Base-by-base conservation (phyloP, 1,140 invertebrate genomes). In the Drosophila littoralis region DNA sequence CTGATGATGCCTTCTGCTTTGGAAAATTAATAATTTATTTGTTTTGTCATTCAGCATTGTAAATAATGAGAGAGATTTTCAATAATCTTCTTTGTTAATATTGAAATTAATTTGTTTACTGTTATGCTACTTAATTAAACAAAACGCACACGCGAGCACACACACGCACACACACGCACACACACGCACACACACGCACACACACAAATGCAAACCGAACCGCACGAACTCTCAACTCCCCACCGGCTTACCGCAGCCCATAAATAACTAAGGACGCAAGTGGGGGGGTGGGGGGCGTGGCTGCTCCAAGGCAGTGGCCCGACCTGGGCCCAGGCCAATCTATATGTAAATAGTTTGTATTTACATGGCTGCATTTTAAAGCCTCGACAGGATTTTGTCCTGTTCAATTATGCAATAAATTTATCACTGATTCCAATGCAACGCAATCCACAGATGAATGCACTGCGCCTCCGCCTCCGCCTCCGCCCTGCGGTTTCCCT, bases 81-180 rank as follows among this genome's bases (percentile, higher is more conserved):
- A 89, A 89, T 89, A 89, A 89, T 90, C 84, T 89, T 89, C 84
- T 89, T 89, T 89, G 84, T 89, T 89, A 89, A 89, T 89, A 89
- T 89, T 89, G 85, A 89, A 89, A 89, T 89, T 89, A 89, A 89
- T 89, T 89, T 89, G 84, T 89, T 89, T 89, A 84, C 84, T 84
- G 85, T 90, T 90, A 73, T 89, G 84, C 85, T 84, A 89, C 84
- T 89, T 89, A 89, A 89, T 89, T 89, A 89, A 89, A 89, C 84
- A 89, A 79, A 89, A 75, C 74, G 77, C 55, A 59, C 52, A 55
- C 70, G 48, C 61, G 40, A 42, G 12, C 22, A 4, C 48, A 79
- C 43, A 22, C 67, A 57, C 40, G n/a, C 48, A 79, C 43, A 15
- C 67, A 57, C 40, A 75, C 70, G 74, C 55, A 59, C 52, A 55